Base-by-base conservation (phyloP, 2,113 vertebrate genomes). In the Elgaria multicarinata region DNA sequence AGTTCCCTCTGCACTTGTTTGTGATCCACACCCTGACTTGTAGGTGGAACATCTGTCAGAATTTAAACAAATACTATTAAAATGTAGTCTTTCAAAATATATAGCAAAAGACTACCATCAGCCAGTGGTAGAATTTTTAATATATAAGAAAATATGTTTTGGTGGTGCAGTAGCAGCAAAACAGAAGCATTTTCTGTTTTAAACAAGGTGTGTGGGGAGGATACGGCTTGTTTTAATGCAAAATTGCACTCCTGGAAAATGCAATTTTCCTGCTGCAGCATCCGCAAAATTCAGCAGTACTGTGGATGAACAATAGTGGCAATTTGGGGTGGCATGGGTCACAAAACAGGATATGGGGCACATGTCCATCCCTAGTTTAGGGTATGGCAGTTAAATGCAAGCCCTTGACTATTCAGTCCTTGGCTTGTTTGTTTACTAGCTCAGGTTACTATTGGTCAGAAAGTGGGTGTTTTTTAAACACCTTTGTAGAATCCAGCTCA, bases 11-110 rank as follows among this genome's bases (percentile, higher is more conserved):
- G 99, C 84, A 99, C 98, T 96, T 99, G 99, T 91, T 98, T 98
- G 94, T 99, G 99, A 95, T 99, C 99, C 92, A 99, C 98, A 8
- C 99, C 99, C 92, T 99, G 99, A 92, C 98, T 99, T 85, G 99
- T 99, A 46, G 99, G 99, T 10, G 98, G 98, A 90, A 99, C 97
- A 96, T 99, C 99, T 99, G 97, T 46, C 96, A 95, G 9, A 50
- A 94, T 88, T 76, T 74, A 90, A 91, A 95, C 80, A 95, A 96
- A 88, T 9, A 69, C 90, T 72, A 66, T 90, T n/a, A 77, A 71
- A 76, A 20, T 22, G 10, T 0, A 46, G 71, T 3, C 55, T 2
- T 33, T 69, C 84, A 81, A 44, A 53, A 33, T 66, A 81, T 83
- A 69, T 74, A 31, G 26, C 18, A 9, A 46, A 0, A 1, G 3